phyloP scores from a whole-genome alignment of 2,797 vertebrate species.

The Sebastes baramenuke region DNA sequence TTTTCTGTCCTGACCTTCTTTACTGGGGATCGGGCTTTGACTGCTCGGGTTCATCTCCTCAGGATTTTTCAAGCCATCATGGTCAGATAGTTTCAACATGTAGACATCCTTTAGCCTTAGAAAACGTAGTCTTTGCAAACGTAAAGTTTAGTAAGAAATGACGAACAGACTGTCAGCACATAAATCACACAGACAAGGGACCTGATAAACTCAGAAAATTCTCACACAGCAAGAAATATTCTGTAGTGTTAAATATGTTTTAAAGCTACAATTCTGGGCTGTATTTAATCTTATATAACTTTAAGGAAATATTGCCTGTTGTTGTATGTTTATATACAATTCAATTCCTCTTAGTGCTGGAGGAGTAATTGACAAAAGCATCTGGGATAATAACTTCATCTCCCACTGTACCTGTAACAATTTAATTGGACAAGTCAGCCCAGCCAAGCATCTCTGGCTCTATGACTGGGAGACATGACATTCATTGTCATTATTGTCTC shows the following conservation, averaged over 20 bases:
- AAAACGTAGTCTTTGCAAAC: conserved; percentile 53
- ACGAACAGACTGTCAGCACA: conserved; percentile 29
- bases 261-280: not conserved
- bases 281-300: conserved; percentile 23
- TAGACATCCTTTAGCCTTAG: conserved; percentile 66
- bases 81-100: conserved; percentile 69
- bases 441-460: conserved; percentile 93
- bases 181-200: conserved; percentile 20
- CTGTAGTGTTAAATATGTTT: not conserved
- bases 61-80: conserved; percentile 79
- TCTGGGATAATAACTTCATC: conserved; percentile 81
- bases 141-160: conserved; percentile 48
- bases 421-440: conserved; percentile 98
- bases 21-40: conserved; percentile 74
- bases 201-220: conserved; percentile 15
- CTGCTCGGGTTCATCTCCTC: conserved; percentile 82
- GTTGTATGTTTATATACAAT: conserved; percentile 50
- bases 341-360: conserved; percentile 60
- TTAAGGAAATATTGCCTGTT: conserved; percentile 10
- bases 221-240: not conserved
- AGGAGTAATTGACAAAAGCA: conserved; percentile 84
- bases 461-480: conserved; percentile 98
- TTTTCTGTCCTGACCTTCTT: conserved; percentile 84
- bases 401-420: conserved; percentile 95
- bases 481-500: conserved; percentile 99